Base-by-base conservation (phyloP, 2,888 invertebrate species). In the Volucella zonaria region DNA sequence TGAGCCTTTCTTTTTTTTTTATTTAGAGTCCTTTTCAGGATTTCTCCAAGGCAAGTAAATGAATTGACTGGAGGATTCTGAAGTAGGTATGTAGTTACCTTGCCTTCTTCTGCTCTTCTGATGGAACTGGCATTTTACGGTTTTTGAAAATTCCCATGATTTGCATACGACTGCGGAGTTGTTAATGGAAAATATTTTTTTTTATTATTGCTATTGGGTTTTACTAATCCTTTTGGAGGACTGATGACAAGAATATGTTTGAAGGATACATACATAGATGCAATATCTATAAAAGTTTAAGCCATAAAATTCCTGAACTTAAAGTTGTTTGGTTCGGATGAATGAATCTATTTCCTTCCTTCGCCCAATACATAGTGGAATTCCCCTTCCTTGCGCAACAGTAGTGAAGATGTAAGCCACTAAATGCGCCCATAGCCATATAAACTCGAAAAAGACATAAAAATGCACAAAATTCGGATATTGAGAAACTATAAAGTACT, bases 71-170 rank as follows among this genome's bases (percentile, higher is more conserved):
- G 42, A n/a, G 40, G n/a, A 43, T 51, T 51, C 14, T 47, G 31
- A 54, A 73, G 49, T n/a, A n/a, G n/a, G n/a, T 40, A 10, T 23
- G 40, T 31, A 31, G 31, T 31, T 31, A 31, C 6, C n/a, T 51
- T 31, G 23, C 45, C n/a, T 23, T 10, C 12, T 42, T 15, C 23
- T 66, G 45, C 31, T 45, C 12, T 45, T 54, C 15, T 12, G 14
- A 23, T 59, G 8, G 14, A 42, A 31, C 38, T 52, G 51, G 43
- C 71, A 56, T 45, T 61, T 31, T 45, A 40, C 40, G 14, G 9
- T 56, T 54, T 42, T 59, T 59, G 6, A 42, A 15, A 47, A 74
- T 64, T 52, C 31, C 8, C 62, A 73, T 61, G 45, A 73, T 73
- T 64, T 74, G 52, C 54, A 64, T 54, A 54, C 38, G 64, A 64